phyloP scores from a whole-genome alignment of 2,888 invertebrate species.

The Spisula solida region DNA sequence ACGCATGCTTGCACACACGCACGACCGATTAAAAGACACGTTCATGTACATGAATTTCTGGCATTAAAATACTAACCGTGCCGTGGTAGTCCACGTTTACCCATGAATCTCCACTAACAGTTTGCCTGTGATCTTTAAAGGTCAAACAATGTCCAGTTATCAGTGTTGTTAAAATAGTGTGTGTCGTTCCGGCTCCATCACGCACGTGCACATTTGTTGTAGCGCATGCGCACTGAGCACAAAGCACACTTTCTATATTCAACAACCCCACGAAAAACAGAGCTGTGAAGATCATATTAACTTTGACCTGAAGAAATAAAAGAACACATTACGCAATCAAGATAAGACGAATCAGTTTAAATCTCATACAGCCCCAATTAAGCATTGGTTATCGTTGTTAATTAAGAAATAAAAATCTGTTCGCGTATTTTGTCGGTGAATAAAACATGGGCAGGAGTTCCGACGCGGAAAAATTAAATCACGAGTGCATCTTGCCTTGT shows the following conservation, averaged over 20 bases:
- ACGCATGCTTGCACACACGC: too few relatives aligned
- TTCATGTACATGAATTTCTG: too few relatives aligned
- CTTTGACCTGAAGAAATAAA: background rate
- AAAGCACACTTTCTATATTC: background rate
- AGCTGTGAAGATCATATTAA: background rate
- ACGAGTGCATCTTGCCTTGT: too few relatives aligned
- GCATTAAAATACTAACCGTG: conserved; percentile 41
- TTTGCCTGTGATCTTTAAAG: conserved; percentile 67
- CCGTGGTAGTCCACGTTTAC: conserved; percentile 68
- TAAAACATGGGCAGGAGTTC: too few relatives aligned
- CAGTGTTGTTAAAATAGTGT: conserved; percentile 68
- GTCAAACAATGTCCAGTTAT: conserved; percentile 65
- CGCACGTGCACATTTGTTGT: conserved; percentile 74
- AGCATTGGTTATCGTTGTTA: too few relatives aligned
- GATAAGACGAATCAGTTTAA: too few relatives aligned
- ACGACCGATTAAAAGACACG: too few relatives aligned
- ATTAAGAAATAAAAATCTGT: too few relatives aligned
- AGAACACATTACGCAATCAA: background rate
- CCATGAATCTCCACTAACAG: conserved; percentile 63
- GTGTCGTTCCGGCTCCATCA: conserved; percentile 71
- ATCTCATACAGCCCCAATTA: too few relatives aligned
- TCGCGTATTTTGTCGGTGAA: too few relatives aligned
- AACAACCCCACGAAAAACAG: conserved; percentile 1
- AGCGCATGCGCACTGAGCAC: conserved; percentile 67
- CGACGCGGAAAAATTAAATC: too few relatives aligned